phyloP scores from a whole-genome alignment of 2,113 vertebrate species.

The Alectura lathami region DNA sequence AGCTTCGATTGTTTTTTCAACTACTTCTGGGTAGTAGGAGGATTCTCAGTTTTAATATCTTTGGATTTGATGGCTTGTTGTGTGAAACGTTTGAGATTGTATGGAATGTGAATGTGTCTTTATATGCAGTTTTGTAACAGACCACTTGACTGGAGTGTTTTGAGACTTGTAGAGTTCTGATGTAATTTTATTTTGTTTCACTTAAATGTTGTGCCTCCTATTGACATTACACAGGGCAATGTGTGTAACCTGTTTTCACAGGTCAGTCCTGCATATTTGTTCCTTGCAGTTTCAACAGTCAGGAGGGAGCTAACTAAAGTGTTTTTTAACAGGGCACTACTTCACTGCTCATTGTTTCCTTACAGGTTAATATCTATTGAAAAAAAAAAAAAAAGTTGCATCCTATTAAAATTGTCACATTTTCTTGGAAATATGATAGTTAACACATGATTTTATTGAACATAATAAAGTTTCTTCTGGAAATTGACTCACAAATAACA shows the following conservation, averaged over 20 bases:
- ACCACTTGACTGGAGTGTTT: neutral
- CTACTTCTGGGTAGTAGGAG: neutral
- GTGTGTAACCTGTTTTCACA: neutral
- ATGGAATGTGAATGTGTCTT: neutral
- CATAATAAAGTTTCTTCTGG: neutral
- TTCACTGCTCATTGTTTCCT: neutral
- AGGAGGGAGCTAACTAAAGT: neutral
- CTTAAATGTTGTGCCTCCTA: neutral
- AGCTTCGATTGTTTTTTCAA: neutral
- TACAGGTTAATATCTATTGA: neutral
- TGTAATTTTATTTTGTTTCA: neutral
- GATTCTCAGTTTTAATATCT: neutral
- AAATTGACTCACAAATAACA: neutral
- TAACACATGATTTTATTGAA: neutral
- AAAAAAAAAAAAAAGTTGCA: neutral
- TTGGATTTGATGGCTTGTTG: neutral
- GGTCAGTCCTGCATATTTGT: neutral
- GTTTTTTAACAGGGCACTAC: neutral
- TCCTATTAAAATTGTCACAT: neutral
- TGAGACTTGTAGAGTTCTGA: neutral
- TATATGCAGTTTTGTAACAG: neutral
- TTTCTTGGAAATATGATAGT: neutral
- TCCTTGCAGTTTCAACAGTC: neutral
- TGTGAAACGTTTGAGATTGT: neutral
- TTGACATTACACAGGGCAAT: neutral